phyloP scores from a whole-genome alignment of 1,140 invertebrate species.

The Lepidurus arcticus region DNA sequence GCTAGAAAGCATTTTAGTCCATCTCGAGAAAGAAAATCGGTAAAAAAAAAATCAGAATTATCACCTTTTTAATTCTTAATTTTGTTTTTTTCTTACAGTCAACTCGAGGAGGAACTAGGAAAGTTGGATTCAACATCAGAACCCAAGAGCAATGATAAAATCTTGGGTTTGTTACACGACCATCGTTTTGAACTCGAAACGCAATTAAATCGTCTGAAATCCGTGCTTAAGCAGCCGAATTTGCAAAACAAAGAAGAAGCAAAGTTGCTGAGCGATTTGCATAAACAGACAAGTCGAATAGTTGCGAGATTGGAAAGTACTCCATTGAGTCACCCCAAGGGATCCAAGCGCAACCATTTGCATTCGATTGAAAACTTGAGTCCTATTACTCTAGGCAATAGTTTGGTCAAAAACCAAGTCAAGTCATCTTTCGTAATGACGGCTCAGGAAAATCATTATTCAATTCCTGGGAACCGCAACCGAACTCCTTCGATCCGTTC shows the following conservation, averaged over 20 bases:
- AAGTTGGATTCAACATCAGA: conserved; percentile 40
- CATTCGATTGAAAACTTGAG: background rate
- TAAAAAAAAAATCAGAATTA: background rate
- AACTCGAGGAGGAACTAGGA: conserved; percentile 41
- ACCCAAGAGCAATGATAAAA: conserved; percentile 41
- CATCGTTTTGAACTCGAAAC: conserved; percentile 51
- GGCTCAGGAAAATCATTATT: conserved; percentile 2
- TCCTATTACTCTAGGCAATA: background rate
- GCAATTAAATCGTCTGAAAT: conserved; percentile 55
- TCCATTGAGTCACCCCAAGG: background rate
- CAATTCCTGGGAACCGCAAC: background rate
- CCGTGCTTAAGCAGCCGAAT: conserved; percentile 44
- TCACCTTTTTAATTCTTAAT: background rate
- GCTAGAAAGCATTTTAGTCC: conserved; percentile 55
- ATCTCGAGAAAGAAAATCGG: conserved; percentile 54
- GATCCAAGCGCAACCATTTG: background rate
- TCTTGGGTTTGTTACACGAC: conserved; percentile 49
- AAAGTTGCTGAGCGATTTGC: background rate
- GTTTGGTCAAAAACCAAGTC: background rate
- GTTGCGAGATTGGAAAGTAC: conserved; percentile 5
- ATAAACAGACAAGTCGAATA: background rate
- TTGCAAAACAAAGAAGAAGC: background rate
- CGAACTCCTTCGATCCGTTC: background rate
- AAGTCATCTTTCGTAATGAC: background rate
- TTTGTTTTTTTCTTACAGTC: background rate